Base-by-base conservation (phyloP, 2,797 vertebrate genomes). In the Chelon auratus region DNA sequence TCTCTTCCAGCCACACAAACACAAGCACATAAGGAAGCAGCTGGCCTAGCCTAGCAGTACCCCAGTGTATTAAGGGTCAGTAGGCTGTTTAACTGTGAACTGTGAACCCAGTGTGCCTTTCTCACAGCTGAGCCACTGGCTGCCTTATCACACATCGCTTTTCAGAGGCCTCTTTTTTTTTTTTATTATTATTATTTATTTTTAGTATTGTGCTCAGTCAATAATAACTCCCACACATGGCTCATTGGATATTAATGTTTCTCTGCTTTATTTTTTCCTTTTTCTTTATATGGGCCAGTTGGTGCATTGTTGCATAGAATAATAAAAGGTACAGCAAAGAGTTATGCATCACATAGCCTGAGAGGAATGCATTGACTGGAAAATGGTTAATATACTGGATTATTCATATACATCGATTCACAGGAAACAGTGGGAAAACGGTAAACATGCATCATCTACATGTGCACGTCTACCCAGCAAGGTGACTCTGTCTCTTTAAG, bases 1-100 rank as follows among this genome's bases (percentile, higher is more conserved):
- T 56, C 30, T 53, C 54, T 48, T 51, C 4, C 65, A 65, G n/a
- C 30, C 40, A 64, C 9, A 15, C 61, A 70, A 56, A 55, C 50
- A 54, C 60, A 77, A 58, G 52, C 57, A 64, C 15, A 55, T 42
- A 57, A 12, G 68, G 80, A 72, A 80, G 86, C 88, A 91, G 83
- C 87, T 91, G 86, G 81, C 77, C 57, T 68, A 62, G 55, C 80
- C 57, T 62, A 37, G 78, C 75, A 54, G 55, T 40, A 68, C 77
- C 81, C 62, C 76, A 61, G 86, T 87, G 82, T 69, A 83, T 89
- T 89, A 62, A 62, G 61, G 86, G 87, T 86, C 79, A 86, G 70
- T 53, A 69, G 79, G 64, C 74, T 83, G 82, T 75, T 86, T 76
- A 78, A 84, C 48, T 85, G 77, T 82, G 68, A 87, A 76, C 83